These are phyloP conservation scores for Micrasema minimum DNA, from an alignment of 1,140 invertebrate species.

Conservation along the genomic window DNA sequence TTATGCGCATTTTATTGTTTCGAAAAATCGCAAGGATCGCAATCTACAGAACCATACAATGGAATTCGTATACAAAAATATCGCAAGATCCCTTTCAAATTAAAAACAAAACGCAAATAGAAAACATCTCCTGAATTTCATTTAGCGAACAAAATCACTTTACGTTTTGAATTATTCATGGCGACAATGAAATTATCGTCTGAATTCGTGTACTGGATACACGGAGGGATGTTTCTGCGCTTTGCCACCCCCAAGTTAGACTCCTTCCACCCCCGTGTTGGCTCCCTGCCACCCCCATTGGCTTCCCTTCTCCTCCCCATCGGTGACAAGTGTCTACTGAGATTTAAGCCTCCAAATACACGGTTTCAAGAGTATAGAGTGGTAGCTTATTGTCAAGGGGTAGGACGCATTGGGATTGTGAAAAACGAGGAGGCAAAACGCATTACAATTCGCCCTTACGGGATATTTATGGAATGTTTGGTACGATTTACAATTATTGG, in stretches of 20 bases:
- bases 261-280: too few relatives aligned
- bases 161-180: constrained; percentile 51
- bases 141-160: constrained; percentile 34
- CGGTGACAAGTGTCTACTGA: constrained; percentile 39
- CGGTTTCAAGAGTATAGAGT: constrained; percentile 37
- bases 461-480: constrained; percentile 29
- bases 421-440: constrained; percentile 32
- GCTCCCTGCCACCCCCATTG: background rate
- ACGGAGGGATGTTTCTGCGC: constrained; percentile 35
- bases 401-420: constrained; percentile 24
- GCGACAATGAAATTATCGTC: constrained; percentile 53
- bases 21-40: too few relatives aligned
- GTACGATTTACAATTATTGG: background rate
- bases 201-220: constrained; percentile 37
- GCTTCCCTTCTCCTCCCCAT: background rate
- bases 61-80: background rate
- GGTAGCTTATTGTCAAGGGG: constrained; percentile 36
- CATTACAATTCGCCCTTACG: constrained; percentile 15
- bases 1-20: too few relatives aligned
- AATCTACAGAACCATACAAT: background rate
- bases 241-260: background rate
- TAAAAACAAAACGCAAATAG: constrained; percentile 20
- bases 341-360: constrained; percentile 42
- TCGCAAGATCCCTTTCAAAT: constrained; percentile 6
- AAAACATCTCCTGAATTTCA: constrained; percentile 19